Evolutionary conservation across 2,113 vertebrate species (phyloP).

Genomic region (Platysteira castanea): DNA sequence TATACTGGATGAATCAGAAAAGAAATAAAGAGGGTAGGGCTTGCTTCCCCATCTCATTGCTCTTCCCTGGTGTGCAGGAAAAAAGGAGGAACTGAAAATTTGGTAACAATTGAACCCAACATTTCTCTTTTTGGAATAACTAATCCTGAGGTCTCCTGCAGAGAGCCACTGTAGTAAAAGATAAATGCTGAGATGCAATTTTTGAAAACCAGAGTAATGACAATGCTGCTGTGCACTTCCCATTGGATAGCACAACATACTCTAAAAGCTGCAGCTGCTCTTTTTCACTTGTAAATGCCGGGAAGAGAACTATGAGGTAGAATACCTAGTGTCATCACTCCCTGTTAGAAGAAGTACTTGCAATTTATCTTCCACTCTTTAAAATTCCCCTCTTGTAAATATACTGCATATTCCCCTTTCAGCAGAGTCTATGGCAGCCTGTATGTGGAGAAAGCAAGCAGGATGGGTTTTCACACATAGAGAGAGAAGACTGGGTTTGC

Average conservation of each 20-base stretch:
- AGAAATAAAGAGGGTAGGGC: neutral
- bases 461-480: rapidly evolving
- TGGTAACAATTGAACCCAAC: neutral
- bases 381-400: neutral
- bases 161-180: neutral
- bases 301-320: neutral
- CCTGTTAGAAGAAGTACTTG: neutral
- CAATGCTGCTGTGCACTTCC: neutral
- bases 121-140: neutral
- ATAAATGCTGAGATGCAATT: neutral
- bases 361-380: neutral
- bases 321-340: neutral
- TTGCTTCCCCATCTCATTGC: neutral
- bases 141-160: neutral
- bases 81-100: neutral
- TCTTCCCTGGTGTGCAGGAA: neutral
- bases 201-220: neutral
- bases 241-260: neutral
- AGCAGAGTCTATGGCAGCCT: neutral
- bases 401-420: neutral
- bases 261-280: neutral
- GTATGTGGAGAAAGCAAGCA: neutral
- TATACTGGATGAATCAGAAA: neutral
- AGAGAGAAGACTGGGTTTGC: neutral
- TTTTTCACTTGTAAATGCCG: neutral